Evolutionary conservation across 2,797 vertebrate species (phyloP).

Genomic region (Bryconaethiops microstoma): DNA sequence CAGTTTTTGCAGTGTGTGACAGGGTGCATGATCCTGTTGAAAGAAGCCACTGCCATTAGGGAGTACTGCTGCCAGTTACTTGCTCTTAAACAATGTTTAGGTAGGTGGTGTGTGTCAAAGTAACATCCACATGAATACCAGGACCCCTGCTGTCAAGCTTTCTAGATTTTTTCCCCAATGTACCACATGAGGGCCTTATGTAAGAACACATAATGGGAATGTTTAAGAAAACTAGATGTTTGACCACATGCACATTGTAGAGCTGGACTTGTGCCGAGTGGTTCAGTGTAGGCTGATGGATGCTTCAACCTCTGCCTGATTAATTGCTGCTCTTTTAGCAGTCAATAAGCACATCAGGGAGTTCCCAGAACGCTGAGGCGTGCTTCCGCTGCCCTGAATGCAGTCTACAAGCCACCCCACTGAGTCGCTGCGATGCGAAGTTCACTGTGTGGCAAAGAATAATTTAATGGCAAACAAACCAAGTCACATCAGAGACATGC

Average conservation of each 20-base stretch:
- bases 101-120: no score
- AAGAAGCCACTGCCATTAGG: no score
- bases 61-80: no score
- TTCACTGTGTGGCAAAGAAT: slow-evolving; percentile 22
- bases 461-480: slow-evolving; percentile 41
- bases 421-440: slow-evolving; percentile 31
- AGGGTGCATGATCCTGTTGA: no score
- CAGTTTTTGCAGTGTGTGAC: no score
- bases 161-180: neutral
- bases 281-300: slow-evolving; percentile 29
- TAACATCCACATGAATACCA: no score
- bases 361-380: slow-evolving; percentile 65
- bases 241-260: neutral
- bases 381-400: slow-evolving; percentile 15
- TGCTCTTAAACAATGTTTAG: no score
- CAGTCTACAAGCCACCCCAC: slow-evolving; percentile 25
- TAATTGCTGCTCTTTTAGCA: slow-evolving; percentile 52
- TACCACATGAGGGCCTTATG: slow-evolving; percentile 17
- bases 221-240: slow-evolving; percentile 4
- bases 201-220: neutral
- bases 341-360: slow-evolving; percentile 75
- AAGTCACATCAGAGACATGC: slow-evolving; percentile 19
- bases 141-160: no score
- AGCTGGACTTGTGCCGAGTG: slow-evolving; percentile 7
- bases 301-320: slow-evolving; percentile 33